phyloP scores from a whole-genome alignment of 2,888 invertebrate species.

The Prenolepis imparis region DNA sequence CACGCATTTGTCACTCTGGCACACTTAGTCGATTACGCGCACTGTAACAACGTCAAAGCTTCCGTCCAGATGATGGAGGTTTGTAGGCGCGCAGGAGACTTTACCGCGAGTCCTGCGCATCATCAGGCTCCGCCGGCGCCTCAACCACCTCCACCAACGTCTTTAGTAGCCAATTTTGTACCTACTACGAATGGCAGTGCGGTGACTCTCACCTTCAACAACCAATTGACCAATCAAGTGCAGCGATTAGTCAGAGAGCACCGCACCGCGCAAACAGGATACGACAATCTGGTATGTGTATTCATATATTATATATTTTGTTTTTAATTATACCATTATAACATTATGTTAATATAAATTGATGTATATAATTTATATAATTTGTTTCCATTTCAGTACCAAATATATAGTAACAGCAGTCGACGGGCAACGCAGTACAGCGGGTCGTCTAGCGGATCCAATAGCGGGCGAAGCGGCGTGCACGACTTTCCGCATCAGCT shows the following conservation, averaged over 20 bases:
- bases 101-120: slow-evolving; percentile 85
- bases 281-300: slow-evolving; percentile 91
- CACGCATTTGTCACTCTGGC: slow-evolving; percentile 98
- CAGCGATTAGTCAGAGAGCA: slow-evolving; percentile 91
- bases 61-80: slow-evolving; percentile 99
- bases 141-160: slow-evolving; percentile 87
- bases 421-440: slow-evolving; percentile 87
- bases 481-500: slow-evolving; percentile 95
- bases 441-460: slow-evolving; percentile 88
- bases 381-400: slow-evolving; percentile 88
- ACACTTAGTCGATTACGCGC: slow-evolving; percentile 98
- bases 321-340: neutral
- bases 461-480: slow-evolving; percentile 85
- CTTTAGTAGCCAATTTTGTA: slow-evolving; percentile 92
- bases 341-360: neutral
- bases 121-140: slow-evolving; percentile 87
- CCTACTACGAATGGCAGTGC: slow-evolving; percentile 92
- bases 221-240: slow-evolving; percentile 93
- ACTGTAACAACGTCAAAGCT: slow-evolving; percentile 98
- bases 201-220: slow-evolving; percentile 97
- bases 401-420: slow-evolving; percentile 91
- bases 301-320: neutral
- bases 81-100: slow-evolving; percentile 87
- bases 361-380: neutral
- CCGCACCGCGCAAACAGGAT: slow-evolving; percentile 89